These are phyloP conservation scores for Orthosia incerta DNA, from an alignment of 2,888 invertebrate species.

Conservation along the genomic window DNA sequence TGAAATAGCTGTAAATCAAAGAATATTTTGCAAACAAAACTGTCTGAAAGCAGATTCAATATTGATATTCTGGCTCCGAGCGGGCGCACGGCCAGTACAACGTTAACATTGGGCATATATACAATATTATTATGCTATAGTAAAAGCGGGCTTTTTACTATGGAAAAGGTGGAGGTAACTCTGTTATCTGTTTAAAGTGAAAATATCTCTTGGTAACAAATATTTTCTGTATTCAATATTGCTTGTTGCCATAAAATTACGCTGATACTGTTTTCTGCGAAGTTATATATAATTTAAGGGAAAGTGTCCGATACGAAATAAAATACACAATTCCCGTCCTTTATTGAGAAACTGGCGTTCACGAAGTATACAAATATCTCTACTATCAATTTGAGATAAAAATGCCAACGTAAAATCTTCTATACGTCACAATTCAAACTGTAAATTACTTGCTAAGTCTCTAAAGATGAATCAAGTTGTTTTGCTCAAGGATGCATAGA, in stretches of 20 bases:
- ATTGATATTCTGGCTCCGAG: no score
- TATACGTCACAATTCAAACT: not conserved
- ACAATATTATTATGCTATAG: no score
- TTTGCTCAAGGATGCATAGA: conserved; percentile 7
- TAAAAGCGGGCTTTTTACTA: not conserved
- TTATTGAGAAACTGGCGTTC: not conserved
- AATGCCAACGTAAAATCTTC: no score
- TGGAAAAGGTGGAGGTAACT: not conserved
- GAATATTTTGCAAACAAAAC: no score
- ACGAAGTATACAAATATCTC: not conserved
- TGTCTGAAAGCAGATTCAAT: no score
- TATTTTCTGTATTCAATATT: not conserved
- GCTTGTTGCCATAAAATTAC: not conserved
- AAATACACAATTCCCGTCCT: not conserved
- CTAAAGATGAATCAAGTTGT: conserved; percentile 7
- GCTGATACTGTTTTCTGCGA: no score
- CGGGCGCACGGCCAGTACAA: no score
- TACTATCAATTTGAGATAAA: no score
- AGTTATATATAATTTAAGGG: not conserved
- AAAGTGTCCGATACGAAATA: not conserved
- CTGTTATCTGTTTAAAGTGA: not conserved
- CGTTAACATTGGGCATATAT: no score
- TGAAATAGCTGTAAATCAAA: no score
- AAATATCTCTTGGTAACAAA: not conserved
- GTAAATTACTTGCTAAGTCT: conserved; percentile 24